Percentiles rank a stretch among this genome's conserved stretches.
Evolutionary conservation across 2,113 vertebrate species (phyloP).

Genomic region (Aythya baeri): DNA sequence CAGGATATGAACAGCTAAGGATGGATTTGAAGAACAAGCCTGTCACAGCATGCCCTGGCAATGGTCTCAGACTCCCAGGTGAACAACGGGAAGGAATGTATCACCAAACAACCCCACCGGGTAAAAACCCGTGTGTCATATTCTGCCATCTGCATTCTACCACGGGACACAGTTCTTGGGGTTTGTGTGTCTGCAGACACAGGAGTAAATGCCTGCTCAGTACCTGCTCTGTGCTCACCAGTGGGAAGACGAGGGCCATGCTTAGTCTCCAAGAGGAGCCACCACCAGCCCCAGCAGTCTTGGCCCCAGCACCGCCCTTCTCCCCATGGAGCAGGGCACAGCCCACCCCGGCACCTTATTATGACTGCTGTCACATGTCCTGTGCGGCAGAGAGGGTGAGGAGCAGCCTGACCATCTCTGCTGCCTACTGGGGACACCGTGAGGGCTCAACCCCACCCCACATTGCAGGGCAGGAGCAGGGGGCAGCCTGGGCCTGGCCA

Average conservation of each 20-base stretch:
- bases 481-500: not conserved
- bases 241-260: not conserved
- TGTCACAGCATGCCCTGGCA: not conserved
- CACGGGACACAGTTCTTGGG: fast-evolving
- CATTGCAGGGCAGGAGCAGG: fast-evolving
- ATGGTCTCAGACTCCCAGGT: not conserved
- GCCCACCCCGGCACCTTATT: not conserved
- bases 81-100: fast-evolving
- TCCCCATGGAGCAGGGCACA: not conserved
- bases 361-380: not conserved
- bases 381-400: not conserved
- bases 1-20: fast-evolving
- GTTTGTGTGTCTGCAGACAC: not conserved
- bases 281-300: not conserved
- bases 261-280: not conserved
- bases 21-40: not conserved
- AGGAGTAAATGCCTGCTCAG: not conserved
- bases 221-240: not conserved
- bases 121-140: fast-evolving
- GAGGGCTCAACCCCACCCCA: fast-evolving
- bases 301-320: not conserved
- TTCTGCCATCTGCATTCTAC: not conserved
- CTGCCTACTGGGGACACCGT: fast-evolving
- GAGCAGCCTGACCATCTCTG: not conserved
- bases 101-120: not conserved